Base-by-base conservation (phyloP, 1,140 invertebrate genomes). In the Physella acuta region DNA sequence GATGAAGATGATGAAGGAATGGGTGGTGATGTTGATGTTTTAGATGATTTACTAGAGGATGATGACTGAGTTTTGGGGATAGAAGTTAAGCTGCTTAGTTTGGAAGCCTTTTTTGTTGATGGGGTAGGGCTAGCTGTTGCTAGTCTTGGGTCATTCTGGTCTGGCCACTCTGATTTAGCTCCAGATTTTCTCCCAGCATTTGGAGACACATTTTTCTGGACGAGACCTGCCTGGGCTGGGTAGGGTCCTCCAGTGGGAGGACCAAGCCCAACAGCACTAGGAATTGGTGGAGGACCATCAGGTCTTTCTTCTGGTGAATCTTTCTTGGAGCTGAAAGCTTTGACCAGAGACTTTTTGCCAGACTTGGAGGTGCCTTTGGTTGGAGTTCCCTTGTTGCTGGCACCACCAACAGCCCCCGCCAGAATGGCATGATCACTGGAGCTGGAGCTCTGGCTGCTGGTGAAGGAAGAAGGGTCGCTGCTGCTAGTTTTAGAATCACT, bases 21-120 rank as follows among this genome's bases (percentile, higher is more conserved):
- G 8, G 39, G 63, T 51, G 34, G 56, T 44, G 71, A 69, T 31
- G 36, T 20, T 20, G 67, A 51, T 33, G 52, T 63, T 31, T 68
- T 68, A 49, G 68, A 70, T 17, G 69, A 71, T 65, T 71, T 69
- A 33, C 64, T 56, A 60, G 68, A 66, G 4, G 68, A 66, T 11
- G 72, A 55, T 5, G 70, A 63, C 28, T 73, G 73, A 26, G 76
- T 75, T 72, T 78, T 78, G 34, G 73, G 68, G 53, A 72, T 74
- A 11, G 68, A 78, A 60, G 81, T 80, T 56, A 81, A 73, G 60
- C 75, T 80, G 26, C 77, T 78, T 26, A 80, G 73, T 73, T 82
- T 82, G 51, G 79, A 75, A 51, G 72, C 69, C 36, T 77, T 81
- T 39, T 73, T 76, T 36, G 76, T 74, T 2, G 66, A 49, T 8